phyloP scores from a whole-genome alignment of 2,888 invertebrate genomes.

The Drosophila monieri region DNA sequence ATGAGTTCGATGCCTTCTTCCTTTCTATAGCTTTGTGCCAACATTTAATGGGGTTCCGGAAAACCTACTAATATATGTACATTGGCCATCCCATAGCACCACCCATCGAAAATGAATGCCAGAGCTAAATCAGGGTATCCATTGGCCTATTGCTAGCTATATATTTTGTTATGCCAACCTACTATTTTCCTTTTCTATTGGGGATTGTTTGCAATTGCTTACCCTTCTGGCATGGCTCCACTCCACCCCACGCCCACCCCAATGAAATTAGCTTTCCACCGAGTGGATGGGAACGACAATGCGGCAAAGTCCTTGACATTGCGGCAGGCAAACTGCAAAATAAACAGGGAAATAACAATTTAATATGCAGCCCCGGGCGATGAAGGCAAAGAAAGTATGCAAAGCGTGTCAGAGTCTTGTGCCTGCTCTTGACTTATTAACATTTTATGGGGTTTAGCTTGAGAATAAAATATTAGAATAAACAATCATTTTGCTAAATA shows the following conservation, averaged over 20 bases:
- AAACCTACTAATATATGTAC: background rate
- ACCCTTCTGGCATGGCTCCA: conserved; percentile 32
- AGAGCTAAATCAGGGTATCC: conserved; percentile 14
- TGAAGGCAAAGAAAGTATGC: conserved; percentile 25
- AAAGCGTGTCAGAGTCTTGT: conserved; percentile 33
- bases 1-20: background rate
- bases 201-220: conserved; percentile 49
- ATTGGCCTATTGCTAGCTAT: conserved; percentile 18
- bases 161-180: conserved; percentile 14
- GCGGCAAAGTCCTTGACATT: conserved; percentile 42
- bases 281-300: conserved; percentile 37
- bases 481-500: conserved; percentile 45
- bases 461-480: conserved; percentile 39
- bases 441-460: conserved; percentile 40
- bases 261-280: conserved; percentile 46
- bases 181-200: conserved; percentile 13
- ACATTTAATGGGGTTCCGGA: background rate
- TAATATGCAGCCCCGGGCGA: conserved; percentile 33
- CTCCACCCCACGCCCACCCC: background rate
- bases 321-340: conserved; percentile 46
- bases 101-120: conserved; percentile 3
- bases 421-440: conserved; percentile 45
- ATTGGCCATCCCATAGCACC: background rate
- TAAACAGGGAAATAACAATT: conserved; percentile 50
- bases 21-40: background rate